Conservation (phyloP, 1,140 invertebrate species). For the Chironomus striatipennis region DNA sequence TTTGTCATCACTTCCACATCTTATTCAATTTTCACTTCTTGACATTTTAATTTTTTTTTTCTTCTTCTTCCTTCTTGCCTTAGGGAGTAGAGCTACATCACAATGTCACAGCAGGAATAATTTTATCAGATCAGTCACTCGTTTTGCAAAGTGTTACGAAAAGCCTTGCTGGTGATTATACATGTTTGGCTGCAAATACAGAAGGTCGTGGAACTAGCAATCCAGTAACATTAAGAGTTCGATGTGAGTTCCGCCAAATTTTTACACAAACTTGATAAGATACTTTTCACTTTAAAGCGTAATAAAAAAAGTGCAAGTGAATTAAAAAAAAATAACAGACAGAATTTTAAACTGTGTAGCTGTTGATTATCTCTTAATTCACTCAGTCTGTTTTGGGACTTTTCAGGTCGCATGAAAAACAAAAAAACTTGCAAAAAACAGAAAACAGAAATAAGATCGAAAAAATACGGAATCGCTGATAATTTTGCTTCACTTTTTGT, state of each 20-base stretch:
- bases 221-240: slow-evolving; percentile 63
- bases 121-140: slow-evolving; percentile 72
- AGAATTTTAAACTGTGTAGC: slow-evolving; percentile 19
- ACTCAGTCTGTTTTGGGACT: background rate
- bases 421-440: too few species aligned
- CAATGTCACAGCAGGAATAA: slow-evolving; percentile 65
- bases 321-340: background rate
- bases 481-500: too few species aligned
- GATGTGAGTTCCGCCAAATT: slow-evolving; percentile 60
- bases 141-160: slow-evolving; percentile 73
- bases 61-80: background rate
- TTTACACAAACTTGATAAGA: background rate
- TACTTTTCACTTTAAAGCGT: too few species aligned
- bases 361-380: background rate
- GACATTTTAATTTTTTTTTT: slow-evolving; percentile 18
- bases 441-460: background rate
- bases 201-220: slow-evolving; percentile 76
- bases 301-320: slow-evolving; percentile 8
- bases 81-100: slow-evolving; percentile 69
- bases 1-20: background rate
- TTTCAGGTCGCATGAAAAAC: background rate
- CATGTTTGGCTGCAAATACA: slow-evolving; percentile 68
- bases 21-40: background rate
- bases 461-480: background rate
- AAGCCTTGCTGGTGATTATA: slow-evolving; percentile 69